A percentile compares a stretch with the other conserved stretches of the same genome.
Conservation (phyloP, 92 coral and sea anemone species). For the Epizoanthus ramosus region DNA sequence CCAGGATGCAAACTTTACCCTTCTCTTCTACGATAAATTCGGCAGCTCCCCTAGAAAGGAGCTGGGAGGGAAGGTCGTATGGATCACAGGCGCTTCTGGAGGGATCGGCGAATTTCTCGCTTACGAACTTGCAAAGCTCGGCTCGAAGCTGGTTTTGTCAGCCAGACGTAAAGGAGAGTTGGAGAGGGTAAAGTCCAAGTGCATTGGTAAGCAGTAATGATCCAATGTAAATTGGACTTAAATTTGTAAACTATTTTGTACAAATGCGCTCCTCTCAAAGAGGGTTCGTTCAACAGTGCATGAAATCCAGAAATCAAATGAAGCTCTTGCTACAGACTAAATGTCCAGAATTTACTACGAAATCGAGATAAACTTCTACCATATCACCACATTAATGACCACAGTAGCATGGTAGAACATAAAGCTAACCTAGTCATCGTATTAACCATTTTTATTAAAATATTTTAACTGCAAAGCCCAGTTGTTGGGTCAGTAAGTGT, state of each 20-base stretch:
- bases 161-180: conserved; percentile 70
- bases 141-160: conserved; percentile 66
- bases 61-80: conserved; percentile 56
- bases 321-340: no score
- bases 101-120: conserved; percentile 81
- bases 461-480: no score
- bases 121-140: conserved; percentile 56
- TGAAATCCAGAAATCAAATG: no score
- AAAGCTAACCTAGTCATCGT: no score
- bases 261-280: background rate
- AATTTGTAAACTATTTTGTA: background rate
- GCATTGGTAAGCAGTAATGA: conserved; percentile 45
- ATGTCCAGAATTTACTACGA: no score
- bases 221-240: background rate
- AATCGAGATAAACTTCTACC: no score
- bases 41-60: conserved; percentile 56
- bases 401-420: no score
- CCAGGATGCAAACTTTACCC: conserved; percentile 67
- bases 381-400: no score
- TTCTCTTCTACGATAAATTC: conserved; percentile 63
- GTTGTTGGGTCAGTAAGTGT: no score
- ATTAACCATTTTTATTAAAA: no score
- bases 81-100: conserved; percentile 80
- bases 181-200: conserved; percentile 61
- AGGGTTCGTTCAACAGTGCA: background rate